These are phyloP conservation scores for Tribolium madens DNA, from an alignment of 1,140 invertebrate genomes.

Conservation along the genomic window DNA sequence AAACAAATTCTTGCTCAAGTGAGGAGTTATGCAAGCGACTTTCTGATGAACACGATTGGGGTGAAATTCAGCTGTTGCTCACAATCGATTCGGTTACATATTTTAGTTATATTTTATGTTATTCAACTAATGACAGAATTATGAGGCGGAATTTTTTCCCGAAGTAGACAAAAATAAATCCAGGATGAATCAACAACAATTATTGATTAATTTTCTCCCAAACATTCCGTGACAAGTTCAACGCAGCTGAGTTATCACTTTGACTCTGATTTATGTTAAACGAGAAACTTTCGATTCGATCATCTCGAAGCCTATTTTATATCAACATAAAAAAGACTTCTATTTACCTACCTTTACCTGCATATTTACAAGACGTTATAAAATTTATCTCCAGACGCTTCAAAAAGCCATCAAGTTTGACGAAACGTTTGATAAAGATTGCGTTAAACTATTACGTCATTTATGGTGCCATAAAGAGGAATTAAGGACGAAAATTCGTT, in stretches of 20 bases:
- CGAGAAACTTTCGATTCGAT: too few species aligned
- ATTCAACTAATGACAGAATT: background rate
- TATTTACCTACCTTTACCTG: background rate
- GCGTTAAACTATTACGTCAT: background rate
- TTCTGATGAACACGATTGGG: background rate
- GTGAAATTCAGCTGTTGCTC: background rate
- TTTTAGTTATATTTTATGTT: background rate
- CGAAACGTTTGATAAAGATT: background rate
- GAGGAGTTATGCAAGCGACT: too few species aligned
- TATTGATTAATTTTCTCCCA: background rate
- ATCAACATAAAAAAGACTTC: background rate
- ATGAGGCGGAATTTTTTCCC: background rate
- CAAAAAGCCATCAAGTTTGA: background rate
- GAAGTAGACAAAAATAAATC: background rate
- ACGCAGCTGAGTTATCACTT: too few species aligned
- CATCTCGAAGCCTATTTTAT: background rate
- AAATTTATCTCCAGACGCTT: background rate
- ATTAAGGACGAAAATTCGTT: background rate
- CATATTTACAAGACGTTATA: background rate
- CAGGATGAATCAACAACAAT: background rate
- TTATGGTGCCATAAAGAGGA: background rate
- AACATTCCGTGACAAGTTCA: background rate
- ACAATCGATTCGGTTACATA: background rate
- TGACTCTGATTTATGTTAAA: too few species aligned
- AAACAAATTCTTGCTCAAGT: background rate